A percentile compares a stretch with the other conserved stretches of the same genome.
Conservation (phyloP, 2,113 vertebrate genomes). For the Lutjanus erythropterus region DNA sequence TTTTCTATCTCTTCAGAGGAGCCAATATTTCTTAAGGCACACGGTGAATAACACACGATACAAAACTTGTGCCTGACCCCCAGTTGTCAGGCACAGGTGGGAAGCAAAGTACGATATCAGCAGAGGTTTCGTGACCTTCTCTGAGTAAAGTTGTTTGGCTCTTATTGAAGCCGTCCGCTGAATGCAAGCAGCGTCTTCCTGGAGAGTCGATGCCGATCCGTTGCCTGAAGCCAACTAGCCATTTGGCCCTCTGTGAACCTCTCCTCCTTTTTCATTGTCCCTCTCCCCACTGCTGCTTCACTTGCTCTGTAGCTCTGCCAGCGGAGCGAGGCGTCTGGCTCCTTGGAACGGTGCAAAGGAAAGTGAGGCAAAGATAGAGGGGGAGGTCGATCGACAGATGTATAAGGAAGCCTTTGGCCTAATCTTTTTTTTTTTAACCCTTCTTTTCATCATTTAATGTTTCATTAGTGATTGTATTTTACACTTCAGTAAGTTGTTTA, state of each 20-base stretch:
- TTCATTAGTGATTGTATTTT: slow-evolving; percentile 26
- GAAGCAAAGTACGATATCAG: slow-evolving; percentile 33
- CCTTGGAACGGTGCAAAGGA: slow-evolving; percentile 17
- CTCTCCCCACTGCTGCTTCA: slow-evolving; percentile 21
- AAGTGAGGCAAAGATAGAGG: slow-evolving; percentile 13
- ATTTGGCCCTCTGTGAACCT: slow-evolving; percentile 60
- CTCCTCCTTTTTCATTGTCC: slow-evolving; percentile 55
- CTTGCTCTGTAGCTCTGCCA: slow-evolving; percentile 55
- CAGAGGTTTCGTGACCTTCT: slow-evolving; percentile 27
- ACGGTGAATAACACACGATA: slow-evolving; percentile 10
- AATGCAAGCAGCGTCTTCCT: slow-evolving; percentile 48
- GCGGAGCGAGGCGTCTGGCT: slow-evolving; percentile 41
- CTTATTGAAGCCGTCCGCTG: slow-evolving; percentile 46
- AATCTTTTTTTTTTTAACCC: not conserved
- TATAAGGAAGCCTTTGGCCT: slow-evolving; percentile 19
- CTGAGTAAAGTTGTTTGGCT: slow-evolving; percentile 42
- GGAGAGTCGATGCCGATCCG: slow-evolving; percentile 36
- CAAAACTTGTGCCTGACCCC: not conserved
- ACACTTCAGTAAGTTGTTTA: not conserved
- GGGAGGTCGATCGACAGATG: slow-evolving; percentile 9
- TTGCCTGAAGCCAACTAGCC: slow-evolving; percentile 52
- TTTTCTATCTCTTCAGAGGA: not conserved
- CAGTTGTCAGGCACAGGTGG: slow-evolving; percentile 22
- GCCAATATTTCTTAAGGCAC: not conserved
- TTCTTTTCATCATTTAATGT: slow-evolving; percentile 28